Evolutionary conservation across 2,797 vertebrate species (phyloP).

Genomic region (Anguilla marmorata): DNA sequence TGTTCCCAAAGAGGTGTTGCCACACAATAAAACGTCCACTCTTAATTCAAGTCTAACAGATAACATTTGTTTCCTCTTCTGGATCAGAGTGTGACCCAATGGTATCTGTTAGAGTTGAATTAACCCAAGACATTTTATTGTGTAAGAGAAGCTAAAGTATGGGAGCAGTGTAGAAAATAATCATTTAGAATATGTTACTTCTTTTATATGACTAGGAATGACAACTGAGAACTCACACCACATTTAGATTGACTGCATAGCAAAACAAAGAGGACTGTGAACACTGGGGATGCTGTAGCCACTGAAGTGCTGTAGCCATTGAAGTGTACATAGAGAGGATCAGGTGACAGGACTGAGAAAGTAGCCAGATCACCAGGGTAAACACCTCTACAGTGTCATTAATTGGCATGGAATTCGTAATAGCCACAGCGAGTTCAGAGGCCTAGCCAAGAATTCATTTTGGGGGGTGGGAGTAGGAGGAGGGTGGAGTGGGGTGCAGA

Average conservation of each 20-base stretch:
- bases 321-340: not conserved
- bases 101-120: no score
- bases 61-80: no score
- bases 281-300: not conserved
- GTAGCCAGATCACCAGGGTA: not conserved
- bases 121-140: no score
- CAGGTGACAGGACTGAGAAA: not conserved
- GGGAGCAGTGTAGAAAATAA: not conserved
- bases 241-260: not conserved
- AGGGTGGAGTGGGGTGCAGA: not conserved
- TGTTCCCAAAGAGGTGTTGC: not conserved
- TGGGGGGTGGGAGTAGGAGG: not conserved
- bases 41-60: not conserved
- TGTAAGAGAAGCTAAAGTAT: not conserved
- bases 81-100: no score
- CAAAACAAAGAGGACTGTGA: not conserved
- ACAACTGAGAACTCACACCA: not conserved
- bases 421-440: not conserved
- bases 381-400: not conserved
- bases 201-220: not conserved
- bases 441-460: not conserved
- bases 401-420: not conserved
- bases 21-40: no score
- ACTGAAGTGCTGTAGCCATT: not conserved
- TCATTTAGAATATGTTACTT: not conserved